Evolutionary conservation across 2,113 vertebrate species (phyloP), one percentile per base, ranked within the genome.

Genomic region (Dicentrarchus labrax): DNA sequence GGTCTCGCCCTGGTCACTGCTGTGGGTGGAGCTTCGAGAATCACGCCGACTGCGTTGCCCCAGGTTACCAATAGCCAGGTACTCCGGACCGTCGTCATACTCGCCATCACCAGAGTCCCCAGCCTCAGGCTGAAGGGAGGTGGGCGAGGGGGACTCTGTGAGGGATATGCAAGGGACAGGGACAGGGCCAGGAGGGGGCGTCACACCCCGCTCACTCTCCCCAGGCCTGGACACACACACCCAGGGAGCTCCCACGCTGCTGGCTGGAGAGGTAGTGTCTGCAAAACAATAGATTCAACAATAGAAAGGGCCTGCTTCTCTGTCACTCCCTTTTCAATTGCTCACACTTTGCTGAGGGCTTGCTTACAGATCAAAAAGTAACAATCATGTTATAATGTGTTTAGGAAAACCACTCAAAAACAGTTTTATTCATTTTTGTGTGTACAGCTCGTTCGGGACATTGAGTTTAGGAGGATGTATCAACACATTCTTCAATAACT

Each of bases 51-150:
- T 95, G 82, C 93, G 95, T 47, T 95, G 95, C 13, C 97, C 97
- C 83, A 96, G 89, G 89, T 98, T 99, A 60, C 98, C 98, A 0
- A 99, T 99, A 47, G 98, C 98, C 90, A 99, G 91, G 90, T 99
- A 99, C 90, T 99, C 98, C 0, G 98, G 98, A 4, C 97, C 98
- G 0, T 99, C 98, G 0, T 98, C 98, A 45, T 87, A 93, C 48
- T 99, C 97, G 0, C 95, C 92, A 51, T 96, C 97, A 10, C 91
- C 92, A 0, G 94, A 95, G 60, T 97, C 97, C 0, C 51, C 84
- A 0, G 60, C 65, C 51, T 94, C 93, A 5, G 91, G 64, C 9
- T 76, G 89, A 45, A 47, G 43, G 21, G 82, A 61, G 17, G 67
- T 59, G 0, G 87, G 24, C 0, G 69, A 62, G 11, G 72, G 41